Conservation (phyloP, 2,113 vertebrate species). For the Bambusicola thoracicus region DNA sequence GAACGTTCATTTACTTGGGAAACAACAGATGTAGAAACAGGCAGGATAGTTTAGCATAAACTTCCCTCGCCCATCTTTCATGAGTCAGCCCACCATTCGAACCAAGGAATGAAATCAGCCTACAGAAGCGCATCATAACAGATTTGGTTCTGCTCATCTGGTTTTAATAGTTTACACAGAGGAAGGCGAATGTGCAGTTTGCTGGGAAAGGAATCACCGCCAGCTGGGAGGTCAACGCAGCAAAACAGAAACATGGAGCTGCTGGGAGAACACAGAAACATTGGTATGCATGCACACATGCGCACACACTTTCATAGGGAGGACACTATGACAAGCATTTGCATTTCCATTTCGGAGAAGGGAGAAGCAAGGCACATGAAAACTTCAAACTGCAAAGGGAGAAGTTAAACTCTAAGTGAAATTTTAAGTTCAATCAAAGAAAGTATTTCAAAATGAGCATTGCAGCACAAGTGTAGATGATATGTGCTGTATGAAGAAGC, state of each 20-base stretch:
- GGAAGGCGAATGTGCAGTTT: conserved; percentile 6
- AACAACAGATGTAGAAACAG: background rate
- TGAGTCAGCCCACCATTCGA: background rate
- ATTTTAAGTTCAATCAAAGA: background rate
- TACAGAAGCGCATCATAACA: background rate
- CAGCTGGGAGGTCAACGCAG: conserved; percentile 19
- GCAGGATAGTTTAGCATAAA: background rate
- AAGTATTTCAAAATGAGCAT: background rate
- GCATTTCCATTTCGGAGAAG: background rate
- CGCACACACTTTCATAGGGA: background rate
- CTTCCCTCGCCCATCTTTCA: background rate
- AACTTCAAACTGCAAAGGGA: background rate
- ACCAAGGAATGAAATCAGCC: background rate
- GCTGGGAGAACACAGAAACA: background rate
- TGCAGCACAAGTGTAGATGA: background rate
- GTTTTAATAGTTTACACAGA: background rate
- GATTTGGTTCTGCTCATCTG: conserved; percentile 23
- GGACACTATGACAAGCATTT: background rate
- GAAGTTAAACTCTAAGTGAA: background rate
- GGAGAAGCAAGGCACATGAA: background rate
- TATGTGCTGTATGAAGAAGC: background rate
- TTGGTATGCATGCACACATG: background rate
- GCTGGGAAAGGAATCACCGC: conserved; percentile 21
- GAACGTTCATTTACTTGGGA: background rate
- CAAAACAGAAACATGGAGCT: background rate